These are phyloP conservation scores for Hypselothyrea guttata DNA, from an alignment of 2,888 invertebrate genomes.

Conservation along the genomic window DNA sequence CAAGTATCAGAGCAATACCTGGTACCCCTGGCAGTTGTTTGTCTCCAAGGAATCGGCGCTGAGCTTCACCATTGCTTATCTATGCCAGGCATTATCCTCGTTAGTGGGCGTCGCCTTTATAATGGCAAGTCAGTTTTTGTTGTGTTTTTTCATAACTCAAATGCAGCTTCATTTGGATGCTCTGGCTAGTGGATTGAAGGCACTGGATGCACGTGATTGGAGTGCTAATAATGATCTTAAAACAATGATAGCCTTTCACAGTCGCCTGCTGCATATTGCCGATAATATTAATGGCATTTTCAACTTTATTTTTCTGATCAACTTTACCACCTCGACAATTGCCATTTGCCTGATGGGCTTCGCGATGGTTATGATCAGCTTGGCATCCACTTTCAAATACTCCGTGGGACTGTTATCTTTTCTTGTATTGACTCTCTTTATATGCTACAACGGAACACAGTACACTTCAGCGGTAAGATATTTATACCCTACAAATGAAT, in stretches of 20 bases:
- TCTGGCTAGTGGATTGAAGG: conserved; percentile 49
- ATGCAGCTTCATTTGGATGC: conserved; percentile 74
- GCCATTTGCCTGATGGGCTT: conserved; percentile 77
- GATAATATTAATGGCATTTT: conserved; percentile 66
- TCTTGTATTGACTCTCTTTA: conserved; percentile 64
- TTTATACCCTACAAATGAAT: too few relatives aligned
- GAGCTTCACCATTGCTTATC: conserved; percentile 49
- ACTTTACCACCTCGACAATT: conserved; percentile 70
- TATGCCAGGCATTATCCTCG: conserved; percentile 61
- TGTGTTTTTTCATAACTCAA: conserved; percentile 71
- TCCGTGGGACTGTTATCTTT: conserved; percentile 68
- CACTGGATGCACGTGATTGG: conserved; percentile 45
- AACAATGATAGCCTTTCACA: conserved; percentile 65
- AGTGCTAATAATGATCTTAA: conserved; percentile 58
- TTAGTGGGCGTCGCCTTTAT: conserved; percentile 59
- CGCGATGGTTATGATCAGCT: conserved; percentile 68
- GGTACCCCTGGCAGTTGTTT: conserved; percentile 77
- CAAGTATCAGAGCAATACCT: conserved; percentile 74
- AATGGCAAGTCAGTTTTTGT: conserved; percentile 64
- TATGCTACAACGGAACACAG: conserved; percentile 72
- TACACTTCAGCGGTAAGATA: conserved; percentile 69
- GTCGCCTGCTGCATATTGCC: conserved; percentile 51
- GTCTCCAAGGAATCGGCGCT: conserved; percentile 29
- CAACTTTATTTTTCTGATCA: conserved; percentile 67
- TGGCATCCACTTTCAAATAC: conserved; percentile 57